Evolutionary conservation across 2,888 invertebrate genomes (phyloP).

Genomic region (Drosophila borealis): DNA sequence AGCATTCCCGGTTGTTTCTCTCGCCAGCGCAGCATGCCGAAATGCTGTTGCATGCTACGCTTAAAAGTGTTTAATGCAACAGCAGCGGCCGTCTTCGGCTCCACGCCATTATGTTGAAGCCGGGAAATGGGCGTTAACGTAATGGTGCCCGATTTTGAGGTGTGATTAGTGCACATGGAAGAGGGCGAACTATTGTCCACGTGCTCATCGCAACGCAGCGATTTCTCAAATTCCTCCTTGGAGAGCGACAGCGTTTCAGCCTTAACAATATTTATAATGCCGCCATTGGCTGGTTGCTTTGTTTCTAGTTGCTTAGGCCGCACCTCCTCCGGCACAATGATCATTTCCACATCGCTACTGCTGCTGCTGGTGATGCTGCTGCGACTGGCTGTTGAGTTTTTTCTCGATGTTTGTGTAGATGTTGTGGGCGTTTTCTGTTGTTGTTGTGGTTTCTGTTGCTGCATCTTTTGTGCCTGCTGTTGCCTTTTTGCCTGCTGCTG

Average conservation of each 20-base stretch:
- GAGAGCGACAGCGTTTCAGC: conserved; percentile 59
- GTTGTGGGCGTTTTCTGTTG: not conserved
- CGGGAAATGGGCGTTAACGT: conserved; percentile 8
- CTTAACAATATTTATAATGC: conserved; percentile 57
- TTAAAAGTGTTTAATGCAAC: not conserved
- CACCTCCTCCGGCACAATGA: conserved; percentile 17
- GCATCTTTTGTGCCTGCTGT: not conserved
- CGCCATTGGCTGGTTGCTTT: not conserved
- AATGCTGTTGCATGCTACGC: conserved; percentile 69
- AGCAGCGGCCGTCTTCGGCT: not conserved
- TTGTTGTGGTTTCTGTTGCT: conserved; percentile 5
- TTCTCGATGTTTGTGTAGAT: conserved; percentile 33
- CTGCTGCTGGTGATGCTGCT: conserved; percentile 33
- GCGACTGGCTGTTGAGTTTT: conserved; percentile 41
- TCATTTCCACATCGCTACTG: conserved; percentile 66
- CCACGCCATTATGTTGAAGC: not conserved
- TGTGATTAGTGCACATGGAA: not conserved
- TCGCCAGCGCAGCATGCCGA: conserved; percentile 89
- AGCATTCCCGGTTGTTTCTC: conserved; percentile 88
- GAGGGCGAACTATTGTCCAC: conserved; percentile 28
- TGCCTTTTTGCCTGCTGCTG: conserved; percentile 11
- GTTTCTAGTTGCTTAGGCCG: not conserved
- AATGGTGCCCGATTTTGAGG: conserved; percentile 1
- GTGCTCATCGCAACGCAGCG: conserved; percentile 56
- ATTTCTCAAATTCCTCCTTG: conserved; percentile 71